Evolutionary conservation across 2,888 invertebrate species (phyloP).

Genomic region (Tricholauxania praeusta): DNA sequence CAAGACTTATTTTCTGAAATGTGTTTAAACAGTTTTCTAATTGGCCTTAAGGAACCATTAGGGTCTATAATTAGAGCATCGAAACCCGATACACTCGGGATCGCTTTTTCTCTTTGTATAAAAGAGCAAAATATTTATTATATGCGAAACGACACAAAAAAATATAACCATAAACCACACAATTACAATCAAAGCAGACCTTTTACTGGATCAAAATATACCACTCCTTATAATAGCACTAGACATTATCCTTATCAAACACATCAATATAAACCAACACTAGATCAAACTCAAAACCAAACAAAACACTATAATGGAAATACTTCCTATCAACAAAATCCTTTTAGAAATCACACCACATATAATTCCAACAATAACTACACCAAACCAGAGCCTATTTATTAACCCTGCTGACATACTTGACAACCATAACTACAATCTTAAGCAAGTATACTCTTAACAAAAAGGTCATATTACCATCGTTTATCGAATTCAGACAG

Average conservation of each 20-base stretch:
- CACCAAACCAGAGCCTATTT: constrained; percentile 24
- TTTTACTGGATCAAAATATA: not conserved
- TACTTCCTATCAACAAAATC: constrained; percentile 7
- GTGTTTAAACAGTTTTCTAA: constrained; percentile 46
- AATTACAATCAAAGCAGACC: not conserved
- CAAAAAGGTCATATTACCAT: constrained; percentile 27
- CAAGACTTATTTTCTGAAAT: constrained; percentile 45
- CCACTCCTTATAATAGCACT: not conserved
- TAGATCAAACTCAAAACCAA: not conserved
- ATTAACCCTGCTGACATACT: constrained; percentile 8
- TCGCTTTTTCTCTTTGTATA: constrained; percentile 43
- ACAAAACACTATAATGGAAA: not conserved
- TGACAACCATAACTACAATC: constrained; percentile 27
- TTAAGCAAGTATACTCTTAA: constrained; percentile 31
- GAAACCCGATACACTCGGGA: constrained; percentile 39
- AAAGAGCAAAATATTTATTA: constrained; percentile 44
- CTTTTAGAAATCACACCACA: not conserved
- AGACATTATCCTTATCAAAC: not conserved
- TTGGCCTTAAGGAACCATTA: constrained; percentile 46
- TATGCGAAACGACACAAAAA: not conserved
- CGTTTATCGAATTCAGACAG: constrained; percentile 36
- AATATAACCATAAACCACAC: constrained; percentile 6
- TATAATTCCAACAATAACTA: constrained; percentile 3
- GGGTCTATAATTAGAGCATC: constrained; percentile 47
- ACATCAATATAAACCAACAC: not conserved